A percentile compares a stretch with the other conserved stretches of the same genome.
phyloP scores from a whole-genome alignment of 2,888 invertebrate genomes.

The Hydriomena furcata region DNA sequence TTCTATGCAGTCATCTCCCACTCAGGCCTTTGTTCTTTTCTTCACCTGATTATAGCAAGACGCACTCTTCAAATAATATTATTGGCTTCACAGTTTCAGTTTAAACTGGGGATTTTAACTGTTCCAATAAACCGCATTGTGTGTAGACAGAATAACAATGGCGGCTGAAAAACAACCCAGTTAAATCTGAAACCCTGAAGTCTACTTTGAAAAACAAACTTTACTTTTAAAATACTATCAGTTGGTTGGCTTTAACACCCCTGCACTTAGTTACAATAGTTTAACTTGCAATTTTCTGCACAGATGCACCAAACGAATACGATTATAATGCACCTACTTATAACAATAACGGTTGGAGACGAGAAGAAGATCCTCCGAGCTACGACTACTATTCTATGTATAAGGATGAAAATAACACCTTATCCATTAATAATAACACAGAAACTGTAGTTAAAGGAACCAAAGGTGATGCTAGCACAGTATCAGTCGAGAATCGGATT shows the following conservation, averaged over 20 bases:
- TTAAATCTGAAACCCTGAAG: no score
- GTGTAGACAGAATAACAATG: no score
- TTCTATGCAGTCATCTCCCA: no score
- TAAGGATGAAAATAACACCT: conserved; percentile 14
- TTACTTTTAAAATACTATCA: no score
- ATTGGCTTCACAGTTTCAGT: no score
- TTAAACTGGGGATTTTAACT: no score
- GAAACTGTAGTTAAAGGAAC: conserved; percentile 1
- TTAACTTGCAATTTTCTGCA: conserved; percentile 9
- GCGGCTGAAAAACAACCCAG: no score
- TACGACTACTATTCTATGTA: conserved; percentile 5
- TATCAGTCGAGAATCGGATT: conserved; percentile 27
- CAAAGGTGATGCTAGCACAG: background rate
- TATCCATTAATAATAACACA: conserved; percentile 8
- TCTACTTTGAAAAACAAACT: no score
- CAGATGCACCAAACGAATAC: conserved; percentile 18
- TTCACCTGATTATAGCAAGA: background rate
- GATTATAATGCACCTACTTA: conserved; percentile 12
- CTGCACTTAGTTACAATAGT: conserved; percentile 1
- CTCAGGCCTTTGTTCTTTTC: no score
- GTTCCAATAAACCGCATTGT: no score
- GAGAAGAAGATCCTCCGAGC: background rate
- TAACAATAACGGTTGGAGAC: background rate
- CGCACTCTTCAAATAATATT: background rate
- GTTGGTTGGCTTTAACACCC: no score